A percentile compares a stretch with the other conserved stretches of the same genome.
Evolutionary conservation across 2,797 vertebrate genomes (phyloP).

Genomic region (Danio kyathit): DNA sequence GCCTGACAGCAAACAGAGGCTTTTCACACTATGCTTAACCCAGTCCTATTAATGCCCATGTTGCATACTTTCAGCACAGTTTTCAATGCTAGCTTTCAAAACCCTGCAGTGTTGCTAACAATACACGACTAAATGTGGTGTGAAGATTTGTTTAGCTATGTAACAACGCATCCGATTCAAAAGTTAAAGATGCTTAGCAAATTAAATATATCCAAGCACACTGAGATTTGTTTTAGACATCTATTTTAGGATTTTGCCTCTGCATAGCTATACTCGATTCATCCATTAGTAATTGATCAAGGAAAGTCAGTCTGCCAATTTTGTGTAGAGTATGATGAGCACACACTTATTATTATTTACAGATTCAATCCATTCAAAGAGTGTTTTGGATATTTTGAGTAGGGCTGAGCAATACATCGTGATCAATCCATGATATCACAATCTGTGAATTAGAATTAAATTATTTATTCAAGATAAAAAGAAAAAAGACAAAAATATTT

Average conservation of each 20-base stretch:
- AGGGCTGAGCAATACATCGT: too few species aligned
- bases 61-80: not conserved
- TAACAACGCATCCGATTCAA: not conserved
- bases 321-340: not conserved
- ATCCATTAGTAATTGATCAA: not conserved
- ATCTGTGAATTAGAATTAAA: too few species aligned
- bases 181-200: not conserved
- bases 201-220: not conserved
- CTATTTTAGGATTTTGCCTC: too few species aligned
- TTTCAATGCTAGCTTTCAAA: not conserved
- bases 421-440: too few species aligned
- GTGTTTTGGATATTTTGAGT: too few species aligned
- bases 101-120: not conserved
- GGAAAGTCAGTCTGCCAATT: not conserved
- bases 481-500: too few species aligned
- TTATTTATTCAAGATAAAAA: too few species aligned
- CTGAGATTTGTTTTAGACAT: not conserved
- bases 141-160: not conserved
- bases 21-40: not conserved
- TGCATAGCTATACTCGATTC: not conserved
- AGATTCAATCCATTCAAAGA: not conserved
- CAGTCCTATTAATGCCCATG: not conserved
- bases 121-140: not conserved
- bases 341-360: not conserved
- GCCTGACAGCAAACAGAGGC: conserved; percentile 18